Base-by-base conservation (phyloP, 1,140 invertebrate species). In the Cydia amplana region DNA sequence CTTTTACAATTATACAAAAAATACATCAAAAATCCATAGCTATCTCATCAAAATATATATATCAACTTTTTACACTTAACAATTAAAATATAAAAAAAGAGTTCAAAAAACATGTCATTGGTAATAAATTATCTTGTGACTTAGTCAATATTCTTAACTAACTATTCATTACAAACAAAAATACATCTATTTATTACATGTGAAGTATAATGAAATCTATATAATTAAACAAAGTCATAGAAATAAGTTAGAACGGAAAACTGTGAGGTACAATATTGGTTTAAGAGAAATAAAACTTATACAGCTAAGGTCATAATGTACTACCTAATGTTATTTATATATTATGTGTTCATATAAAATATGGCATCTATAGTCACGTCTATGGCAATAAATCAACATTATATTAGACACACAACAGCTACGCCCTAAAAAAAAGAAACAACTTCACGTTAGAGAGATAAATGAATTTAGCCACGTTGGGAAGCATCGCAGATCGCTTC, bases 91-190 rank as follows among this genome's bases (percentile, higher is more conserved):
- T 76, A 84, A 85, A 87, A 87, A 90, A 88, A 90, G 83, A 86
- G 83, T 85, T 89, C 80, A 87, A 90, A 90, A 90, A 92, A 89
- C 86, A 87, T 86, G 84, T 92, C 90, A 92, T 92, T 92, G 90
- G 90, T 90, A 92, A 92, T 92, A 92, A 92, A 92, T 92, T 92
- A 92, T 90, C 82, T 89, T 83, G 87, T 91, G 90, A 92, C 90
- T 92, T 92, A 91, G 90, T 92, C 88, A 90, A 90, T 86, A 84
- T 85, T 83, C 79, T 89, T 78, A 87, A 84, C 80, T 87, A 88
- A 73, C 75, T 80, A 80, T 78, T 78, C 84, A 83, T 81, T 80
- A 85, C 55, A 60, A 55, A 60, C 55, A 23, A 23, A 60, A 23
- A 60, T 23, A 23, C 10, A 60, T n/a, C 6, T 23, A 60, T 84